phyloP scores from a whole-genome alignment of 2,797 vertebrate species.

The Microctenopoma stevenorrisi region DNA sequence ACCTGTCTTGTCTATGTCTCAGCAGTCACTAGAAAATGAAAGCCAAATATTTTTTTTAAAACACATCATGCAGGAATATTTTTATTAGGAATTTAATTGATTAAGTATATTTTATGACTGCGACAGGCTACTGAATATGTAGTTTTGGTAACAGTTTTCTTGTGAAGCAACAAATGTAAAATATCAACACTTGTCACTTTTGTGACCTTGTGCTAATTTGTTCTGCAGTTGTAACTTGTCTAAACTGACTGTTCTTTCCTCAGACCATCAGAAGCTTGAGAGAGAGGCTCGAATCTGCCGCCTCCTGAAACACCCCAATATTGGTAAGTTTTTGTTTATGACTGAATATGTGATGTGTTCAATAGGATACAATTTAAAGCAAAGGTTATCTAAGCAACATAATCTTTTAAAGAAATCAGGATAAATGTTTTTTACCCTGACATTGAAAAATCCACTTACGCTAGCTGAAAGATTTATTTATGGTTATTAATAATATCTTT shows the following conservation, averaged over 20 bases:
- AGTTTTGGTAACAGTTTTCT: background rate
- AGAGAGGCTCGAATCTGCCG: slow-evolving; percentile 81
- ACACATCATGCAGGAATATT: background rate
- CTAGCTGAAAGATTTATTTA: background rate
- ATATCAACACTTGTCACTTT: too few relatives aligned
- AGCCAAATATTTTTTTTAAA: too few relatives aligned
- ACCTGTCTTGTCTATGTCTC: too few relatives aligned
- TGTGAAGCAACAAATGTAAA: background rate
- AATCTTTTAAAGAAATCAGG: slow-evolving; percentile 12
- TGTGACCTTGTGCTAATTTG: background rate
- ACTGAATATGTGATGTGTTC: background rate
- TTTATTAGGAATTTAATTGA: background rate
- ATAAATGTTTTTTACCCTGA: background rate
- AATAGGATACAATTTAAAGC: background rate
- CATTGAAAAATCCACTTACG: background rate
- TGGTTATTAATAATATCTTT: background rate
- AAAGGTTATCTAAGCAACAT: background rate
- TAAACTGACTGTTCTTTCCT: slow-evolving; percentile 27
- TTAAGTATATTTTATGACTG: background rate
- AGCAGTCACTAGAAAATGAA: too few relatives aligned
- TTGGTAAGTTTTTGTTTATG: slow-evolving; percentile 66
- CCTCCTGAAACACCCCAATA: slow-evolving; percentile 80
- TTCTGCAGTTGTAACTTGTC: background rate
- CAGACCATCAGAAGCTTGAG: slow-evolving; percentile 81
- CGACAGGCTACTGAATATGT: background rate